phyloP scores from a whole-genome alignment of 2,888 invertebrate genomes.

The Stenodema calcarata region DNA sequence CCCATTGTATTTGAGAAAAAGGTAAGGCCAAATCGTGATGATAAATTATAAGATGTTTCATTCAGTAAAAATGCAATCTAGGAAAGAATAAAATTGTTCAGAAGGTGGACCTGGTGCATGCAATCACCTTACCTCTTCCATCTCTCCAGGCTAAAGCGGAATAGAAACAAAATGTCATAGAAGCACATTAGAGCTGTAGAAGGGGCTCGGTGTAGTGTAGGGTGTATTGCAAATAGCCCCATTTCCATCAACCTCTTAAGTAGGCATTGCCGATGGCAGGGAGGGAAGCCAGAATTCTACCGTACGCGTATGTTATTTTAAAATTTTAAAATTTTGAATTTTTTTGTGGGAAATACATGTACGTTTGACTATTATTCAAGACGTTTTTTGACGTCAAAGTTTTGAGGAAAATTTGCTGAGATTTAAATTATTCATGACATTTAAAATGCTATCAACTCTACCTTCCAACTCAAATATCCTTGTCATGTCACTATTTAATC shows the following conservation, averaged over 20 bases:
- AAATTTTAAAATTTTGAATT: too few species aligned
- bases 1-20: not conserved
- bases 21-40: not conserved
- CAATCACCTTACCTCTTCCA: slow-evolving; percentile 54
- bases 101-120: slow-evolving; percentile 23
- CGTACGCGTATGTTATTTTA: too few species aligned
- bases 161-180: slow-evolving; percentile 28
- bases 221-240: not conserved
- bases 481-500: too few species aligned
- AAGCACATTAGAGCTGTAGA: not conserved
- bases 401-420: too few species aligned
- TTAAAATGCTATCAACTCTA: too few species aligned
- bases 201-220: not conserved
- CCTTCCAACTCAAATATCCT: too few species aligned
- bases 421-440: too few species aligned
- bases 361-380: too few species aligned
- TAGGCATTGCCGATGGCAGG: not conserved
- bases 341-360: too few species aligned
- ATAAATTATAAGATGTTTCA: not conserved
- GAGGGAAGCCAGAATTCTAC: too few species aligned
- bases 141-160: slow-evolving; percentile 52
- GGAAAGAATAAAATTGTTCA: not conserved
- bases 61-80: not conserved
- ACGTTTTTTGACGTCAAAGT: too few species aligned
- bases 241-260: not conserved